phyloP scores from a whole-genome alignment of 2,113 vertebrate species.

The Chionodraco myersi region DNA sequence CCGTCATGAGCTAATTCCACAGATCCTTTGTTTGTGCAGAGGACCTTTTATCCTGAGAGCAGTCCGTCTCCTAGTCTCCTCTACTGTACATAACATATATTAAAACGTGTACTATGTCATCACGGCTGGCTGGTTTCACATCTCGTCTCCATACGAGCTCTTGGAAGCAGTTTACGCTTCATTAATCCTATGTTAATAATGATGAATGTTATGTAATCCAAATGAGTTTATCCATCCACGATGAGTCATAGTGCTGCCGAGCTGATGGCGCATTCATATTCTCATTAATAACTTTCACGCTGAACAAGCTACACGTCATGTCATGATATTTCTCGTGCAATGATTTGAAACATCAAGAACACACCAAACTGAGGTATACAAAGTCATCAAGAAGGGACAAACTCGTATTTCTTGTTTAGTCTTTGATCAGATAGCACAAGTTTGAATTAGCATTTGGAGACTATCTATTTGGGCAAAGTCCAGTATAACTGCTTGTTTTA shows the following conservation, averaged over 20 bases:
- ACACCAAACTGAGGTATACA: neutral
- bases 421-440: neutral
- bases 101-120: neutral
- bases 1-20: slow-evolving; percentile 16
- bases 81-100: neutral
- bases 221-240: slow-evolving; percentile 11
- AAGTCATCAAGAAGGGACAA: neutral
- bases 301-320: neutral
- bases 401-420: neutral
- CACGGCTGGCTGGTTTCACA: neutral
- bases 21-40: neutral
- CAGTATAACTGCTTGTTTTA: no score
- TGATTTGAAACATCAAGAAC: neutral
- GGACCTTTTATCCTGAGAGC: neutral
- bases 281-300: neutral
- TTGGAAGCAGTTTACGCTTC: slow-evolving; percentile 1
- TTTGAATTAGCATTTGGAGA: neutral
- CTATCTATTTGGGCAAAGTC: neutral
- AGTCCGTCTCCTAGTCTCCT: neutral
- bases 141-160: slow-evolving; percentile 1
- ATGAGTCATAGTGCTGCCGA: neutral
- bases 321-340: neutral
- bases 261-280: neutral
- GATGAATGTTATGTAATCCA: slow-evolving; percentile 31
- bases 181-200: slow-evolving; percentile 25